phyloP scores from a whole-genome alignment of 1,140 invertebrate genomes.

The Anoplophora glabripennis region DNA sequence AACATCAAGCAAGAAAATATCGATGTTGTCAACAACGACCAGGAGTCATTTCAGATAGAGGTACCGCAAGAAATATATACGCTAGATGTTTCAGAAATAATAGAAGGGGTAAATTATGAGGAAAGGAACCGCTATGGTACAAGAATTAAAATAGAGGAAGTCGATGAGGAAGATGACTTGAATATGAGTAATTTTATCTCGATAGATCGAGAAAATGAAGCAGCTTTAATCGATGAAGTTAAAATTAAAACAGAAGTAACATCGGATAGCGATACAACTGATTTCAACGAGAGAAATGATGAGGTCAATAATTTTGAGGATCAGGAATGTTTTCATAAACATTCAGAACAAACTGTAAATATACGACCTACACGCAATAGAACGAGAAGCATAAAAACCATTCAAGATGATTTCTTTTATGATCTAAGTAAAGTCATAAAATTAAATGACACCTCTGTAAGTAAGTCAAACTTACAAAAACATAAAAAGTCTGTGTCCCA shows the following conservation, averaged over 20 bases:
- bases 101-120: background rate
- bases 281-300: constrained; percentile 3
- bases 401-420: constrained; percentile 68
- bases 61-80: background rate
- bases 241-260: constrained; percentile 1
- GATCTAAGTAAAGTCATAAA: constrained; percentile 51
- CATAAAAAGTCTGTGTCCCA: too few relatives aligned
- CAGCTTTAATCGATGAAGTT: background rate
- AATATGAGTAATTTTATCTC: constrained; percentile 8
- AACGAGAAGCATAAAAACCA: constrained; percentile 52
- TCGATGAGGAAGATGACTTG: constrained; percentile 11
- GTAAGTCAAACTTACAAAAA: background rate
- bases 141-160: constrained; percentile 2
- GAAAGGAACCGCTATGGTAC: constrained; percentile 3
- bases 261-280: background rate
- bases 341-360: constrained; percentile 1
- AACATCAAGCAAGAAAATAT: constrained; percentile 3
- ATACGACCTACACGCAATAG: constrained; percentile 61
- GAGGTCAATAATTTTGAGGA: constrained; percentile 1
- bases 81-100: background rate
- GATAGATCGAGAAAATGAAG: background rate
- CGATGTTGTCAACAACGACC: constrained; percentile 1
- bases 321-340: background rate
- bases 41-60: constrained; percentile 12
- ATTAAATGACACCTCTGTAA: constrained; percentile 7